Base-by-base conservation (phyloP, 2,888 invertebrate genomes). In the Iphiclides podalirius region DNA sequence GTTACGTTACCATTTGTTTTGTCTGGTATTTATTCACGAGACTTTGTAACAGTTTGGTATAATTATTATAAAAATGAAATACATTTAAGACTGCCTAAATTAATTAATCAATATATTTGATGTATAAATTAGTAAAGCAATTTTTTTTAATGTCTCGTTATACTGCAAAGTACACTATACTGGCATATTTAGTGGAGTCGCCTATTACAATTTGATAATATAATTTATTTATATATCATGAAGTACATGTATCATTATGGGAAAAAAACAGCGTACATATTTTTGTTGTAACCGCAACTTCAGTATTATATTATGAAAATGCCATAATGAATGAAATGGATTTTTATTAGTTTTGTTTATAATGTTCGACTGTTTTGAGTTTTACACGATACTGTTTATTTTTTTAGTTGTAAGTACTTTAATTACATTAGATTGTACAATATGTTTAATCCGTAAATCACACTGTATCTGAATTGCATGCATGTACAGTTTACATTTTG, bases 51-150 rank as follows among this genome's bases (percentile, higher is more conserved):
- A 66, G 68, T 79, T 78, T 72, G 66, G 73, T 77, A 77, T 74
- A 70, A 75, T 74, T 72, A 75, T 75, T 75, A 75, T 75, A 74
- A 6, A 75, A 78, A 75, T 78, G 75, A 80, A 81, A 77, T 82
- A 73, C 79, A 79, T 77, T 81, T 77, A 87, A 87, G 87, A 87
- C 87, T 87, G 87, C 84, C 83, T 86, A 85, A 83, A 86, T 83
- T 85, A 82, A 86, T 81, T 79, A 81, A 78, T 79, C 79, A 75
- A 68, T 79, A 72, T 79, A 73, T 70, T 77, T 76, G 74, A 78
- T 70, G 69, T 77, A 71, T 80, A 76, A 68, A 71, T 70, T 79
- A 77, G 75, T 70, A 66, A 74, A 64, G 8, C 7, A 28, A 67
- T 57, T 70, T 72, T 72, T 66, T 71, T 74, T 63, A 64, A 66